Evolutionary conservation across 2,888 invertebrate genomes (phyloP).

Genomic region (Stegana nigrithorax): DNA sequence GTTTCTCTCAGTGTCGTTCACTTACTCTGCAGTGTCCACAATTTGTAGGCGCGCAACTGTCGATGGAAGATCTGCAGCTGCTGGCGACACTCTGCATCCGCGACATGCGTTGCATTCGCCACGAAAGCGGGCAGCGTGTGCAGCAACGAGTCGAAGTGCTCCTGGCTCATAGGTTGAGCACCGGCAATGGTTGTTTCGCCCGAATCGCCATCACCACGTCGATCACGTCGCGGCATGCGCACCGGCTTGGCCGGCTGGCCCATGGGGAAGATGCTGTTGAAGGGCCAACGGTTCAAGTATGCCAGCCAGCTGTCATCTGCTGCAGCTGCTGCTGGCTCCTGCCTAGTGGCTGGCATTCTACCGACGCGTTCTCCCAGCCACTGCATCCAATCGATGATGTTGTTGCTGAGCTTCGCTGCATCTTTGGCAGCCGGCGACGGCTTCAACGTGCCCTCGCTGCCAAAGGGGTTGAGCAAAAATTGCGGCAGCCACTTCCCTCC

Average conservation of each 20-base stretch:
- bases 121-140: conserved; percentile 77
- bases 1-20: conserved; percentile 35
- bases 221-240: conserved; percentile 30
- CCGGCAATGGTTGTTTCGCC: conserved; percentile 15
- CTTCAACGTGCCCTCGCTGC: conserved; percentile 24
- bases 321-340: conserved; percentile 24
- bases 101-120: conserved; percentile 75
- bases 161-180: conserved; percentile 48
- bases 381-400: conserved; percentile 62
- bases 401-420: conserved; percentile 33
- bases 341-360: neutral
- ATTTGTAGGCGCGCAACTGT: conserved; percentile 76
- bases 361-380: conserved; percentile 47
- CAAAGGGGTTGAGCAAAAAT: conserved; percentile 40
- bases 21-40: conserved; percentile 82
- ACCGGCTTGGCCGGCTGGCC: conserved; percentile 46
- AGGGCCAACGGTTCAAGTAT: conserved; percentile 66
- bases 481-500: conserved; percentile 22
- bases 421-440: neutral
- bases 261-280: conserved; percentile 62
- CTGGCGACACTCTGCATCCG: conserved; percentile 76
- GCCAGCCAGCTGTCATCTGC: conserved; percentile 45
- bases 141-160: conserved; percentile 73
- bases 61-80: conserved; percentile 76
- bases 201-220: conserved; percentile 16